Evolutionary conservation across 2,797 vertebrate genomes (phyloP).

Genomic region (Hydrophis major): DNA sequence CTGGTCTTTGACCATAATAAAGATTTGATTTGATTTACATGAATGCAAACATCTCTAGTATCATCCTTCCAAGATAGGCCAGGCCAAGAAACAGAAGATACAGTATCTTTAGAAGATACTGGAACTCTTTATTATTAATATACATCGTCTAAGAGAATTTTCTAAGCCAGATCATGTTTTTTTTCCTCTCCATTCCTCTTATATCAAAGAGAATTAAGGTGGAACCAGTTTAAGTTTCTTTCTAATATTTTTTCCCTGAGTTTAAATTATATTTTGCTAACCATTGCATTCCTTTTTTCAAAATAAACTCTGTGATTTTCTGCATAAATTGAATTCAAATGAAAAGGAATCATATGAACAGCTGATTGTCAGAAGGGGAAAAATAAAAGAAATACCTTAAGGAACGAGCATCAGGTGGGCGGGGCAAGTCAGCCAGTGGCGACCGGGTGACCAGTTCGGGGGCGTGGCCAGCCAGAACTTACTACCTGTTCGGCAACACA

Average conservation of each 20-base stretch:
- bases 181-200: neutral
- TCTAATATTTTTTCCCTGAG: neutral
- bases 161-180: neutral
- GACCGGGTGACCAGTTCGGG: too few relatives aligned
- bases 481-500: too few relatives aligned
- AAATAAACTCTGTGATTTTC: neutral
- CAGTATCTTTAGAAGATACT: neutral
- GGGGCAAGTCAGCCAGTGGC: accelerated
- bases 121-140: neutral
- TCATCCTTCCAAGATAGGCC: neutral
- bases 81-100: neutral
- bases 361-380: too few relatives aligned
- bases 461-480: too few relatives aligned
- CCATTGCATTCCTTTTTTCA: neutral
- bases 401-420: too few relatives aligned
- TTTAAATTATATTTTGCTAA: neutral
- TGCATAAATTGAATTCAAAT: neutral
- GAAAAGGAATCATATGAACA: neutral
- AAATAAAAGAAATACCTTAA: too few relatives aligned
- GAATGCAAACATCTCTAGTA: neutral
- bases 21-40: neutral
- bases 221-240: neutral
- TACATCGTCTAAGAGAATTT: neutral
- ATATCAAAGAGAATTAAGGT: neutral
- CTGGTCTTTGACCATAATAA: neutral